Evolutionary conservation across 2,797 vertebrate genomes (phyloP), one percentile per base, ranked within the genome.

Genomic region (Myioborus miniatus): DNA sequence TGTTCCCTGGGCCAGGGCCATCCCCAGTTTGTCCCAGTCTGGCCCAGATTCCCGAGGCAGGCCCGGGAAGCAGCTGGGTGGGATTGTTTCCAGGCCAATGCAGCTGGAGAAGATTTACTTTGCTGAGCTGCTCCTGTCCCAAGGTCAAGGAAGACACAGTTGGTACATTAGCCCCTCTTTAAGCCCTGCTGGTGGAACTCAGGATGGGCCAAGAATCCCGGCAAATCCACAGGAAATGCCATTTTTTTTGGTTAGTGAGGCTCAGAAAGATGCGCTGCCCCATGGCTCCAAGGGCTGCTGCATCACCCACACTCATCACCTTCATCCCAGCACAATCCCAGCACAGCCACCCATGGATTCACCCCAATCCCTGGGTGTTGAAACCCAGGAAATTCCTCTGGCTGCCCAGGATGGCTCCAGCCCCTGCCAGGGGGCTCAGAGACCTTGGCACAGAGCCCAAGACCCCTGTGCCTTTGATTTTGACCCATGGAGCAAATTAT

Each of bases 31-130:
- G 56, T 44, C 70, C 67, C 36, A 65, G 2, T 19, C 46, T 76
- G 91, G 83, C 84, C 77, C 17, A 71, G 26, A 62, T 50, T 53
- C 3, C 5, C 1, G 0, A 60, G 62, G 50, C 24, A 3, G 16
- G 41, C 67, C 56, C 60, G 8, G 56, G 77, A 56, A 90, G 72
- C 74, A 70, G 80, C 86, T 72, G 76, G 32, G 8, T 1, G 0
- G 62, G 56, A 46, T n/a, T 11, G 17, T 50, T 86, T 90, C 93
- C 87, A 89, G 49, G 30, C 32, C 4, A 0, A 5, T 55, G 12
- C 95, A 97, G 94, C 96, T 97, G 94, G 74, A 9, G 43, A 64
- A 71, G 5, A 41, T 89, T 95, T 70, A 7, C 49, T 89, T 81
- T n/a, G 4, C 53, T 80, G 50, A 52, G 30, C 46, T 70, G 79